Evolutionary conservation across 2,888 invertebrate genomes (phyloP).

Genomic region (Metallyticus violacea): DNA sequence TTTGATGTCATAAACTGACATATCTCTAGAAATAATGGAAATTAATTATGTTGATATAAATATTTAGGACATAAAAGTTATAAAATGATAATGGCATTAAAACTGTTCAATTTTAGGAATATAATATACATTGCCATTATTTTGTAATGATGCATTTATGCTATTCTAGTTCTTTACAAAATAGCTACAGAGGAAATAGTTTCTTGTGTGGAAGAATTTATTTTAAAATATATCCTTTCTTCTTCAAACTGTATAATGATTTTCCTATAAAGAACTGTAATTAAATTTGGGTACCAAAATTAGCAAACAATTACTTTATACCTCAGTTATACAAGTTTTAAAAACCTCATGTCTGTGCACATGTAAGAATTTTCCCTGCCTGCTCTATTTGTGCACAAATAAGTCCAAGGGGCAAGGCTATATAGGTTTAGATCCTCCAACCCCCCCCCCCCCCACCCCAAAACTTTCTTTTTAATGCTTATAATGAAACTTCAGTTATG

Average conservation of each 20-base stretch:
- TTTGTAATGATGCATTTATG: background rate
- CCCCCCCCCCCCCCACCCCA: too few relatives aligned
- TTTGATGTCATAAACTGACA: background rate
- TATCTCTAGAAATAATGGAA: background rate
- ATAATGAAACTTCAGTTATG: too few relatives aligned
- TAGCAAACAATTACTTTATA: background rate
- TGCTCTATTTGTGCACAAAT: too few relatives aligned
- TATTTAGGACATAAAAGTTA: background rate
- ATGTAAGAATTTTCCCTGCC: background rate
- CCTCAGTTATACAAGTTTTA: background rate
- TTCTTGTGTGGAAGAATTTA: background rate
- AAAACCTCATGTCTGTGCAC: background rate
- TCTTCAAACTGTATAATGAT: background rate
- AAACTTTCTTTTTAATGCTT: too few relatives aligned
- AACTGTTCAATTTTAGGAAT: background rate
- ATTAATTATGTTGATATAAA: background rate
- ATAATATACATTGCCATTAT: background rate
- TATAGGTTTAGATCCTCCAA: too few relatives aligned
- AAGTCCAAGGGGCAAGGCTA: too few relatives aligned
- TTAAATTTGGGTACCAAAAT: background rate
- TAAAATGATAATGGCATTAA: background rate
- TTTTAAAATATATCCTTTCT: background rate
- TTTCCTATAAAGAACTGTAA: background rate
- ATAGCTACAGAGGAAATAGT: background rate
- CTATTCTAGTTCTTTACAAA: background rate